phyloP scores from a whole-genome alignment of 2,888 invertebrate genomes.

The Salticus scenicus region DNA sequence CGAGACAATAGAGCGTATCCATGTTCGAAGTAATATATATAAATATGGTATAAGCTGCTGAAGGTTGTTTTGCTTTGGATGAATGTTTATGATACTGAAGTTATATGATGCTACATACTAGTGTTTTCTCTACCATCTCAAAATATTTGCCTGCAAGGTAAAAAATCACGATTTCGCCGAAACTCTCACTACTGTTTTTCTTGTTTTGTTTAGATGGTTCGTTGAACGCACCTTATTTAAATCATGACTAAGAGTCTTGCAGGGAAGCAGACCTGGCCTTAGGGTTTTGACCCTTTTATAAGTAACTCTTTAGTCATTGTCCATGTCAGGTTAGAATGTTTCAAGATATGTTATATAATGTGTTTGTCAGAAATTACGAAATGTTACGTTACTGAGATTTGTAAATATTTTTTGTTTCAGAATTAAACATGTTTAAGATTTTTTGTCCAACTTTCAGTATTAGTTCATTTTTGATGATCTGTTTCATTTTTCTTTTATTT shows the following conservation, averaged over 20 bases:
- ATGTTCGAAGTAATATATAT: neutral
- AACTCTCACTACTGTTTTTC: slow-evolving; percentile 32
- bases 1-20: neutral
- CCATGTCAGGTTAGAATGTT: slow-evolving; percentile 19
- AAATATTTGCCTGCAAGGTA: slow-evolving; percentile 55
- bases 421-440: too few species aligned
- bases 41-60: neutral
- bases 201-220: slow-evolving; percentile 55
- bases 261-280: slow-evolving; percentile 20
- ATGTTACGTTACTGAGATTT: too few species aligned
- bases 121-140: slow-evolving; percentile 17
- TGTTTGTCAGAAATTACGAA: too few species aligned
- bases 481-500: too few species aligned
- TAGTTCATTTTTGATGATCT: too few species aligned
- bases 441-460: too few species aligned
- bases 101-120: neutral
- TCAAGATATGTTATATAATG: too few species aligned
- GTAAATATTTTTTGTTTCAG: too few species aligned
- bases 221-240: slow-evolving; percentile 49
- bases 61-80: neutral
- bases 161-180: slow-evolving; percentile 36
- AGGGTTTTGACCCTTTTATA: slow-evolving; percentile 30
- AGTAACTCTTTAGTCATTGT: slow-evolving; percentile 28
- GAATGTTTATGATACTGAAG: neutral
- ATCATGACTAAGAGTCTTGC: slow-evolving; percentile 34